A percentile compares a stretch with the other conserved stretches of the same genome.
These are phyloP conservation scores for Rhodophaea formosa DNA, from an alignment of 2,888 invertebrate species.

Conservation along the genomic window DNA sequence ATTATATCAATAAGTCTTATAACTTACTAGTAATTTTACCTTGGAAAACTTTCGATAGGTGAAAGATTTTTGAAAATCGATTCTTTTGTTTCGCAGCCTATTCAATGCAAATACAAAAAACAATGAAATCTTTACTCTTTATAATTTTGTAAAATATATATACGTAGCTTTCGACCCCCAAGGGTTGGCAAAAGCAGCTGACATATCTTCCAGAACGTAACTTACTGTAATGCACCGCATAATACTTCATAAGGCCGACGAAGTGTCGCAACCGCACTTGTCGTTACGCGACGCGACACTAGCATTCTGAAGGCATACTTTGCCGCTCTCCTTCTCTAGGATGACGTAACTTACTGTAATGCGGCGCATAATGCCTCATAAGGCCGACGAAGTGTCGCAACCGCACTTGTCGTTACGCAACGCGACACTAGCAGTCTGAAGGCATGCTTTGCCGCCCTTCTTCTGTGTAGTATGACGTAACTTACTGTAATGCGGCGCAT, in stretches of 20 bases:
- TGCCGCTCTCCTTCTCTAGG: constrained; percentile 90
- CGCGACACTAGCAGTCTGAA: constrained; percentile 90
- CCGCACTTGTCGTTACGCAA: constrained; percentile 84
- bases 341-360: constrained; percentile 68
- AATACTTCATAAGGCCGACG: constrained; percentile 89
- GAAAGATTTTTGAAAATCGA: too few species aligned
- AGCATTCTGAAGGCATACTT: constrained; percentile 90
- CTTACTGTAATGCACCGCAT: constrained; percentile 84
- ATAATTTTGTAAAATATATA: too few species aligned
- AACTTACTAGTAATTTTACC: too few species aligned
- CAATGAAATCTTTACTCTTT: too few species aligned
- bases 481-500: constrained; percentile 84
- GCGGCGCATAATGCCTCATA: constrained; percentile 88
- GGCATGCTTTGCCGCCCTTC: constrained; percentile 91
- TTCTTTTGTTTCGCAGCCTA: too few species aligned
- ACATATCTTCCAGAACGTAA: too few species aligned
- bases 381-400: constrained; percentile 90
- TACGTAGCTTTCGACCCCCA: too few species aligned
- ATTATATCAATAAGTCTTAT: too few species aligned
- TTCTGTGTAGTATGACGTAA: constrained; percentile 90
- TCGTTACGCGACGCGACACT: constrained; percentile 87
- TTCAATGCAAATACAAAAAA: too few species aligned
- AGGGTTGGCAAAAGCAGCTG: too few species aligned
- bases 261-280: constrained; percentile 88
- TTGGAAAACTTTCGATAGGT: too few species aligned